Percentiles rank a stretch among this genome's conserved stretches.
Evolutionary conservation across 2,113 vertebrate genomes (phyloP).

Genomic region (Orycteropus afer): DNA sequence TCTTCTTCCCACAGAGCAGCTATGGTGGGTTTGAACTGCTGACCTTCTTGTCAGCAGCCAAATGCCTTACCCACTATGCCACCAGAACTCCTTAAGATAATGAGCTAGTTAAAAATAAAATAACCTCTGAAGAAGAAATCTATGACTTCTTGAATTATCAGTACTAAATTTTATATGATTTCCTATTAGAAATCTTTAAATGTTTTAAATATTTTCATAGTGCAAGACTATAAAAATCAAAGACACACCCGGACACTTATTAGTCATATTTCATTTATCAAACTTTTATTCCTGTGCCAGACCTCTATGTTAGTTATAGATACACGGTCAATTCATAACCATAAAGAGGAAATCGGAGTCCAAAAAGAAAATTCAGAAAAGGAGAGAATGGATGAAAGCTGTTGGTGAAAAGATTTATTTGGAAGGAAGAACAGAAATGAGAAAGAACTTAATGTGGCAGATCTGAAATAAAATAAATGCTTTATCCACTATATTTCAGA

Average conservation of each 20-base stretch:
- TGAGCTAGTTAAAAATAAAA: background rate
- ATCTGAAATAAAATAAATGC: slow-evolving; percentile 19
- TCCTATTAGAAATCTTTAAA: slow-evolving; percentile 14
- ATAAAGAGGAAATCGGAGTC: background rate
- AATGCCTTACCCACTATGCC: too few relatives aligned
- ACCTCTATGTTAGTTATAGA: background rate
- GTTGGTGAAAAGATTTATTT: slow-evolving; percentile 8
- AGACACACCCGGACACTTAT: slow-evolving; percentile 27
- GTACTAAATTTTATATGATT: slow-evolving; percentile 1
- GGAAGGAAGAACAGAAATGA: background rate
- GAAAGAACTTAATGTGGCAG: slow-evolving; percentile 6
- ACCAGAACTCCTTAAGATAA: too few relatives aligned
- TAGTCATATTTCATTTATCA: background rate
- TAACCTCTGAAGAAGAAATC: background rate
- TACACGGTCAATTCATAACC: background rate
- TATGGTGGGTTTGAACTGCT: too few relatives aligned
- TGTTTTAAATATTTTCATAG: slow-evolving; percentile 2
- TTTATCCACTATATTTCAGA: background rate
- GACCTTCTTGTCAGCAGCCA: too few relatives aligned
- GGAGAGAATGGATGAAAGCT: background rate
- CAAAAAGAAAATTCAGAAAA: slow-evolving; percentile 26
- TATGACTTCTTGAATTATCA: background rate
- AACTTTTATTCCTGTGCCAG: slow-evolving; percentile 13
- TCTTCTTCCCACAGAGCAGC: too few relatives aligned
- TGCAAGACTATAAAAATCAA: slow-evolving; percentile 21